phyloP scores from a whole-genome alignment of 2,113 vertebrate genomes.

The Chrysochloris asiatica region DNA sequence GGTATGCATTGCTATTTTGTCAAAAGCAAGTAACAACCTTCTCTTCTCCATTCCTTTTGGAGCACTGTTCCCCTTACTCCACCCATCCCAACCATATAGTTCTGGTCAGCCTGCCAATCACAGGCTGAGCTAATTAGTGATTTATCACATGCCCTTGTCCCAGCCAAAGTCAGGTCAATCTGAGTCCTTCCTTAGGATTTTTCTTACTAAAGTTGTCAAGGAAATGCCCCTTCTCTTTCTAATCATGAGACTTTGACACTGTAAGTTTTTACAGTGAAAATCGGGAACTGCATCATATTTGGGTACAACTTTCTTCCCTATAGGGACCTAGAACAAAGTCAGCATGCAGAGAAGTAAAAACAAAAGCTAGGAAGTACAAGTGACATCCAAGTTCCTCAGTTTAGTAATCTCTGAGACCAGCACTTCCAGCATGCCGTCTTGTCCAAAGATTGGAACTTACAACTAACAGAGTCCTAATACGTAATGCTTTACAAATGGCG shows the following conservation, averaged over 20 bases:
- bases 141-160: neutral
- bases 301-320: neutral
- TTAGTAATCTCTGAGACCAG: neutral
- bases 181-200: neutral
- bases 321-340: neutral
- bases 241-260: neutral
- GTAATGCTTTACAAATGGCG: neutral
- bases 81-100: neutral
- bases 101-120: neutral
- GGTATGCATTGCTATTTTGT: neutral
- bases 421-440: neutral
- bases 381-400: neutral
- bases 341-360: neutral
- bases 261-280: neutral
- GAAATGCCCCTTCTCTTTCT: neutral
- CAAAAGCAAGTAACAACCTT: neutral
- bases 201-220: neutral
- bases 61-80: neutral
- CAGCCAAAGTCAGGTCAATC: neutral
- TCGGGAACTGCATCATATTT: neutral
- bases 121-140: neutral
- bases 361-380: neutral
- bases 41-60: neutral
- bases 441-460: neutral
- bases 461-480: neutral